Percentiles rank a stretch among this genome's conserved stretches.
Evolutionary conservation across 2,113 vertebrate genomes (phyloP).

Genomic region (Dascyllus trimaculatus): DNA sequence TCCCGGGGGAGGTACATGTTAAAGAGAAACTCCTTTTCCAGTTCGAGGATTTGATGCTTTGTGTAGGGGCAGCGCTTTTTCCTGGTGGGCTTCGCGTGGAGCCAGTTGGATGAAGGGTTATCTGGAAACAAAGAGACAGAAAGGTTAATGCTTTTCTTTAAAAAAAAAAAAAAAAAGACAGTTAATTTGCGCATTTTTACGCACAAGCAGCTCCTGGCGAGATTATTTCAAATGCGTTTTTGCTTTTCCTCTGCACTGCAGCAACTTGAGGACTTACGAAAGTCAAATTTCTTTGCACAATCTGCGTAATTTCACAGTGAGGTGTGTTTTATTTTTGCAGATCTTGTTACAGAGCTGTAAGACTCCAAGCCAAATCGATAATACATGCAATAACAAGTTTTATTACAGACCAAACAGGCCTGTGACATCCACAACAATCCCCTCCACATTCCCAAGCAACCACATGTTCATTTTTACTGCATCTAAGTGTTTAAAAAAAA

Average conservation of each 20-base stretch:
- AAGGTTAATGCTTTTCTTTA: slow-evolving; percentile 47
- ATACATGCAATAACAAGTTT: not conserved
- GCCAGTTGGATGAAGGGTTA: slow-evolving; percentile 97
- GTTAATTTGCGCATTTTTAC: not conserved
- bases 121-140: slow-evolving; percentile 83
- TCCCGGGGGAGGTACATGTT: slow-evolving; percentile 99
- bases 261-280: no score
- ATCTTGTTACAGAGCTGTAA: not conserved
- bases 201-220: not conserved
- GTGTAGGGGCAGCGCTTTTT: slow-evolving; percentile 98
- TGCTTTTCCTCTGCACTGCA: not conserved
- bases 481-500: not conserved
- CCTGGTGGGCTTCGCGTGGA: slow-evolving; percentile 96
- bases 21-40: slow-evolving; percentile 99
- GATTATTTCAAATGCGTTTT: not conserved
- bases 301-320: no score
- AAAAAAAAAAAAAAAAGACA: not conserved
- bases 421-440: not conserved
- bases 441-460: not conserved
- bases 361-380: not conserved
- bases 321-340: not conserved
- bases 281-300: no score
- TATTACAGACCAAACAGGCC: not conserved
- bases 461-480: not conserved
- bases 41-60: slow-evolving; percentile 96